Evolutionary conservation across 2,113 vertebrate species (phyloP), one percentile per base, ranked within the genome.

Genomic region (Pseudorhombus dupliciocellatus): DNA sequence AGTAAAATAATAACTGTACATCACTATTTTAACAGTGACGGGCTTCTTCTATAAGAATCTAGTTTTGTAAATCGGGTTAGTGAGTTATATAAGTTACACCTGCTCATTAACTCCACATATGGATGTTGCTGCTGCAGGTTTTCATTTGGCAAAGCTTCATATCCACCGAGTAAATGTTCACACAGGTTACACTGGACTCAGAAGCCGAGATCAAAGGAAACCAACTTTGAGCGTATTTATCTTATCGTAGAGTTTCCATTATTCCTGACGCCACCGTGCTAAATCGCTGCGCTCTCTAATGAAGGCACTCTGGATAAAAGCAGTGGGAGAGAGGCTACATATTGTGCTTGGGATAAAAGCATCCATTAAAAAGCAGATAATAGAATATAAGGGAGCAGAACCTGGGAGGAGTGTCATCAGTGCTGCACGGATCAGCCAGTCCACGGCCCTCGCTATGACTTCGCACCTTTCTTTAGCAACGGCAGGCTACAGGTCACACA

Each of bases 391-490:
- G 57, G 63, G 14, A 48, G 77, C 60, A 70, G 80, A 61, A 62
- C 60, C 54, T 25, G 63, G 63, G 48, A 73, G 68, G 46, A 56
- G 26, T 6, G 4, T 70, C 51, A 75, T 84, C 63, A 58, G 18
- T 44, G 42, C 73, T 77, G 74, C 61, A 48, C 48, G 60, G 75
- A 80, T 79, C 66, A 75, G 70, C 59, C 54, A 66, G 77, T 70
- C 31, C n/a, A 70, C 30, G 44, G 73, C 73, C 69, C 56, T 75
- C 79, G 42, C 64, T 46, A 69, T 60, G 71, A 83, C 74, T 70
- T 87, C 76, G 60, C 79, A 83, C 83, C 75, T 79, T 84, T 79
- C 77, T 62, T 79, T 31, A 85, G 59, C 55, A 44, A 62, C 62
- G 67, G 75, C 42, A 66, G 70, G 75, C 76, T 70, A 82, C 70